Base-by-base conservation (phyloP, 2,797 vertebrate genomes). In the Cephalopachus bancanus region DNA sequence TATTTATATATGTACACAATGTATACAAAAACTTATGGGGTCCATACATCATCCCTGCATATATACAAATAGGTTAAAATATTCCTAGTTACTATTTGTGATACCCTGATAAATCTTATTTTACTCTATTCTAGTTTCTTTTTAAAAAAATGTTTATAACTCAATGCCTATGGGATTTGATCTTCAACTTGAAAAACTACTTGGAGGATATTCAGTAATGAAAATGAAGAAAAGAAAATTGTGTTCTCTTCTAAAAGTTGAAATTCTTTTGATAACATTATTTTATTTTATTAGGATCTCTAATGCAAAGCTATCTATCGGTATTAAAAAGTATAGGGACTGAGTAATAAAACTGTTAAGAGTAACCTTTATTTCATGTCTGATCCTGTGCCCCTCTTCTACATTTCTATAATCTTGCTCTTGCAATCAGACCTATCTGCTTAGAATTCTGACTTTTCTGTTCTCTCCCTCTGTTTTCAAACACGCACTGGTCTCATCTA, bases 131-230 rank as follows among this genome's bases (percentile, higher is more conserved):
- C 11, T 79, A 83, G 72, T 83, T 92, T 65, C 49, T 55, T 67
- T 62, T 90, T 90, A 76, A n/a, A 65, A 90, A 90, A 62, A 69
- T 33, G 9, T 83, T 83, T 20, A 79, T 69, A 67, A 83, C 15
- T 72, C 15, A 78, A 12, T n/a, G 22, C 64, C 9, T 71, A 57
- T 2, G 3, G 14, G 44, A 62, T 67, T 51, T 30, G 24, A 91
- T 1, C 75, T 83, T 37, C 19, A 79, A 84, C 53, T 53, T 65
- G 51, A 94, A 78, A 88, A 88, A 55, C 15, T 44, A 30, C 74
- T 83, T 93, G 51, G 19, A 80, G 51, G n/a, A 74, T 51, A 89
- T 55, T 74, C 62, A 88, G 80, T 65, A 59, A 84, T 51, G 33
- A 90, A 74, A 62, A 95, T 44, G 14, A 71, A 69, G 10, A 74